These are phyloP conservation scores for Naso thynnoides DNA, from an alignment of 2,797 vertebrate species.

Conservation along the genomic window DNA sequence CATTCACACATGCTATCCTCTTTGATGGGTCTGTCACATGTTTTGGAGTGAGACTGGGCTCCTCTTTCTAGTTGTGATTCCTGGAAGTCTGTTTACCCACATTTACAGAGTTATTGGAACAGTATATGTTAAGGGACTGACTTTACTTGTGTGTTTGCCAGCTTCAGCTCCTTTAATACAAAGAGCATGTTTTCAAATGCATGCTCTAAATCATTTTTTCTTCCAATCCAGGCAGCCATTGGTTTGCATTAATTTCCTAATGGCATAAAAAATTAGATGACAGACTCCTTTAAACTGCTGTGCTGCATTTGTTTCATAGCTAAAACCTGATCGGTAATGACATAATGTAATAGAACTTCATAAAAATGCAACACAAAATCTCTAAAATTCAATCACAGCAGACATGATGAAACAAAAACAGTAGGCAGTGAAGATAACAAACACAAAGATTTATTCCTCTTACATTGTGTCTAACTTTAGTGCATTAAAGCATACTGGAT, in stretches of 20 bases:
- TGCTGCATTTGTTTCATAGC: conserved; percentile 1
- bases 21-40: too few relatives aligned
- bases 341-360: neutral
- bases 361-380: neutral
- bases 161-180: conserved; percentile 1
- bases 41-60: too few relatives aligned
- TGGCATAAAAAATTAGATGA: neutral
- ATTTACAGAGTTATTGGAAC: neutral
- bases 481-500: too few relatives aligned
- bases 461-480: too few relatives aligned
- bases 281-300: neutral
- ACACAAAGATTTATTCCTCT: too few relatives aligned
- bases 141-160: neutral
- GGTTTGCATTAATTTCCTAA: conserved; percentile 12
- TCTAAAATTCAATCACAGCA: neutral
- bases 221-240: neutral
- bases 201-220: neutral
- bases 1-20: too few relatives aligned
- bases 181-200: neutral
- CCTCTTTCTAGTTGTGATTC: neutral
- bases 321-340: neutral
- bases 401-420: neutral
- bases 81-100: too few relatives aligned
- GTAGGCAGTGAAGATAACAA: too few relatives aligned
- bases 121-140: neutral